Conservation (phyloP, 2,797 vertebrate genomes). For the Iguana delicatissima region DNA sequence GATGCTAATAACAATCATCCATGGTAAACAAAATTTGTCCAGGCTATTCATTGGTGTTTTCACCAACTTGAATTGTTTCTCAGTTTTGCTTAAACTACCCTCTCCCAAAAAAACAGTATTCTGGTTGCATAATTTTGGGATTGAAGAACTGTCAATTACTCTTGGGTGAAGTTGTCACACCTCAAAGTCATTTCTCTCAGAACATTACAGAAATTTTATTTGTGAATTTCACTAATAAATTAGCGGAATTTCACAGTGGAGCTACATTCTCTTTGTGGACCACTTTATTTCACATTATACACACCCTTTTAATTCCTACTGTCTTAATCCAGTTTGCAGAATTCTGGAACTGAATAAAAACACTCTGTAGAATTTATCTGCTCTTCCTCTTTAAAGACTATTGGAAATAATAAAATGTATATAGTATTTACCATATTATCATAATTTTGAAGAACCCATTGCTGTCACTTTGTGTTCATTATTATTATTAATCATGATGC, state of each 20-base stretch:
- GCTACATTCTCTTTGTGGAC: not conserved
- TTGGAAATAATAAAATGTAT: not conserved
- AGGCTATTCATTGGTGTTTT: not conserved
- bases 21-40: too few species aligned
- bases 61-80: not conserved
- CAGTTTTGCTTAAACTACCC: not conserved
- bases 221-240: not conserved
- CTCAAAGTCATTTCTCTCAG: not conserved
- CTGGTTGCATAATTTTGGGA: not conserved
- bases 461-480: too few species aligned
- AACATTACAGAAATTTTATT: not conserved
- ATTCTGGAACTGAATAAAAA: not conserved
- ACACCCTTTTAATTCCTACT: not conserved
- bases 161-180: not conserved
- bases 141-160: not conserved
- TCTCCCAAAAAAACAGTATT: not conserved
- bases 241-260: too few species aligned
- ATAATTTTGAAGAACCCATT: too few species aligned
- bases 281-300: not conserved
- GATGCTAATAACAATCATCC: not conserved
- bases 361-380: not conserved
- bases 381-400: not conserved
- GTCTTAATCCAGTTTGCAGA: not conserved
- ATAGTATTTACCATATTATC: too few species aligned
- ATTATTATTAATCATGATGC: too few species aligned